Conservation (phyloP, 2,113 vertebrate genomes). For the Epinephelus lanceolatus region DNA sequence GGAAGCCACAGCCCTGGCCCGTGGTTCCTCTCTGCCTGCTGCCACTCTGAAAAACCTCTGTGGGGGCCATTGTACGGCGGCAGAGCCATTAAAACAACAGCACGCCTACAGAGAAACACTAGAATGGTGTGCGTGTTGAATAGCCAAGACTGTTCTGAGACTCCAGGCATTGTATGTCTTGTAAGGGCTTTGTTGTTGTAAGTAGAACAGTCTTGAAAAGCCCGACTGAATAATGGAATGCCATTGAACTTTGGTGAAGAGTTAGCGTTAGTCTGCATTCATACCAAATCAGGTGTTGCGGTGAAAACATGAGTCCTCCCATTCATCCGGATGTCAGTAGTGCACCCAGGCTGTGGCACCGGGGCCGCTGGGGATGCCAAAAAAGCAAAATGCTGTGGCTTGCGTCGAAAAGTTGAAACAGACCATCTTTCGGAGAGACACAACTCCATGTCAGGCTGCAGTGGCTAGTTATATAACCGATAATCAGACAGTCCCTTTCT, state of each 20-base stretch:
- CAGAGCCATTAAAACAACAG: constrained; percentile 70
- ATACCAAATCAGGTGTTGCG: too few species aligned
- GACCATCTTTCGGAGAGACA: too few species aligned
- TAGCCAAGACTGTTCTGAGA: constrained; percentile 60
- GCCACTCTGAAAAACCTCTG: constrained; percentile 45
- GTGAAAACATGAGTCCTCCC: too few species aligned
- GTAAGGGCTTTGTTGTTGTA: constrained; percentile 61
- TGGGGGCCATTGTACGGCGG: constrained; percentile 70
- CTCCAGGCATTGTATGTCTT: constrained; percentile 48
- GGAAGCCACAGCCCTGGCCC: constrained; percentile 67
- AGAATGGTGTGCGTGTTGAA: constrained; percentile 47
- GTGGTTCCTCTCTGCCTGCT: constrained; percentile 42
- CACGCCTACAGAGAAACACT: constrained; percentile 69
- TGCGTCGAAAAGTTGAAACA: too few species aligned
- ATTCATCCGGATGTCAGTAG: too few species aligned
- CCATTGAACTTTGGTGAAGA: constrained; percentile 17
- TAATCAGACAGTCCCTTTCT: too few species aligned
- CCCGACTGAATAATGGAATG: constrained; percentile 35
- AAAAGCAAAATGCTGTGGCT: too few species aligned
- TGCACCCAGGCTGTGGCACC: too few species aligned
- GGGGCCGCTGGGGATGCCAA: too few species aligned
- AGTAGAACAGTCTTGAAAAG: constrained; percentile 58
- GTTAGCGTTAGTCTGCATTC: background rate
- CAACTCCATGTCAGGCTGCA: too few species aligned
- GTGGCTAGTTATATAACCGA: too few species aligned